phyloP scores from a whole-genome alignment of 1,140 invertebrate genomes.

The Drosophila ogumai region DNA sequence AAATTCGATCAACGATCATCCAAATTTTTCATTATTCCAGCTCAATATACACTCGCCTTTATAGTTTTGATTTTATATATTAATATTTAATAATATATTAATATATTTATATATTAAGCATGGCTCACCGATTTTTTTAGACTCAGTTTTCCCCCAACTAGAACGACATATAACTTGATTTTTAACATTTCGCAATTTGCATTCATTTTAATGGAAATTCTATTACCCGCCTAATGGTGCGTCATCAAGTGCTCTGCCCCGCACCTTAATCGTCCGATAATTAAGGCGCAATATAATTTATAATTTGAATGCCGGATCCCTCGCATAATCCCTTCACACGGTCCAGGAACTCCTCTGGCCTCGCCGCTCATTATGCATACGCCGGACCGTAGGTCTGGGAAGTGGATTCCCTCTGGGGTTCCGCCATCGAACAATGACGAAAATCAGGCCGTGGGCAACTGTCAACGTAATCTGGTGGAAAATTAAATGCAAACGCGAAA shows the following conservation, averaged over 20 bases:
- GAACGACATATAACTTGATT: neutral
- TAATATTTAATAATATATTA: too few species aligned
- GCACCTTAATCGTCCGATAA: conserved; percentile 22
- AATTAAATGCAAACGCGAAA: conserved; percentile 65
- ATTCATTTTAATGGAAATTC: conserved; percentile 17
- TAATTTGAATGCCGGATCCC: conserved; percentile 15
- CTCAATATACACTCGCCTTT: too few species aligned
- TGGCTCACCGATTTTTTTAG: too few species aligned
- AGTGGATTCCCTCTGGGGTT: conserved; percentile 19
- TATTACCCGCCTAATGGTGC: conserved; percentile 20
- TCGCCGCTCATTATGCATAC: conserved; percentile 46
- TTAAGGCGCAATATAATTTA: conserved; percentile 16
- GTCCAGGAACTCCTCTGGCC: neutral
- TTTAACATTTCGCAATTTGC: neutral
- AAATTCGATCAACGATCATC: too few species aligned
- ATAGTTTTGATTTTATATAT: neutral
- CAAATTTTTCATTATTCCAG: too few species aligned
- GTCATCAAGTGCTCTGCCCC: conserved; percentile 18
- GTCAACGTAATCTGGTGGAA: conserved; percentile 61
- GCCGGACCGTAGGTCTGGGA: neutral
- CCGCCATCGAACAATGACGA: conserved; percentile 36
- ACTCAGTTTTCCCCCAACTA: neutral
- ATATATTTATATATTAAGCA: neutral
- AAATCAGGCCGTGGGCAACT: conserved; percentile 42
- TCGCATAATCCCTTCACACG: conserved; percentile 27